Evolutionary conservation across 2,888 invertebrate species (phyloP).

Genomic region (Dyspetes luteomarginatus): DNA sequence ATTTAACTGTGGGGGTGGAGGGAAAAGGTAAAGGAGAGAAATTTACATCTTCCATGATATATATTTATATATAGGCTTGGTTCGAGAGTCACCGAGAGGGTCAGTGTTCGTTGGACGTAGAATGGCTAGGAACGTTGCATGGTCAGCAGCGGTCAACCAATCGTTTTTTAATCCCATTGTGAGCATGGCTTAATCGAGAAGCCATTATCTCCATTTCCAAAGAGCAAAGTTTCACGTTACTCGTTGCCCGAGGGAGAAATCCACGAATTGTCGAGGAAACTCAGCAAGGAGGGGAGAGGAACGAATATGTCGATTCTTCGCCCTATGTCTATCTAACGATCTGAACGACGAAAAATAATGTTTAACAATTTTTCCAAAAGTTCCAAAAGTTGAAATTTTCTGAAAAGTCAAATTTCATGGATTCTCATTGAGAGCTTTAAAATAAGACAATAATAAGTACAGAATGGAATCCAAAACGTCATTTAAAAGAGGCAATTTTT

Average conservation of each 20-base stretch:
- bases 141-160: slow-evolving; percentile 82
- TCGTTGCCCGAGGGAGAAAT: neutral
- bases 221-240: slow-evolving; percentile 46
- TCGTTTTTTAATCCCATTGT: slow-evolving; percentile 82
- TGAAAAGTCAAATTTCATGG: too few relatives aligned
- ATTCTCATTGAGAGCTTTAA: too few relatives aligned
- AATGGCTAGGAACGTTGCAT: slow-evolving; percentile 71
- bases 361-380: too few relatives aligned
- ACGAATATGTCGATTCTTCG: neutral
- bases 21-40: slow-evolving; percentile 28
- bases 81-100: slow-evolving; percentile 50
- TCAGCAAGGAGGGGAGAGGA: slow-evolving; percentile 12
- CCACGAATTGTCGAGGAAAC: neutral
- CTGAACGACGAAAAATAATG: too few relatives aligned
- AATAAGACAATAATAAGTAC: too few relatives aligned
- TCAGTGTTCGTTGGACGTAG: slow-evolving; percentile 53
- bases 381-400: too few relatives aligned
- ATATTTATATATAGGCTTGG: slow-evolving; percentile 29
- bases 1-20: slow-evolving; percentile 8
- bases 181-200: slow-evolving; percentile 82
- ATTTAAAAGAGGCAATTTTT: too few relatives aligned
- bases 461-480: too few relatives aligned
- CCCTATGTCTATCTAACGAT: neutral
- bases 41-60: slow-evolving; percentile 17
- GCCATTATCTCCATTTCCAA: slow-evolving; percentile 74